phyloP scores from a whole-genome alignment of 2,797 vertebrate species.

The Morelia viridis region DNA sequence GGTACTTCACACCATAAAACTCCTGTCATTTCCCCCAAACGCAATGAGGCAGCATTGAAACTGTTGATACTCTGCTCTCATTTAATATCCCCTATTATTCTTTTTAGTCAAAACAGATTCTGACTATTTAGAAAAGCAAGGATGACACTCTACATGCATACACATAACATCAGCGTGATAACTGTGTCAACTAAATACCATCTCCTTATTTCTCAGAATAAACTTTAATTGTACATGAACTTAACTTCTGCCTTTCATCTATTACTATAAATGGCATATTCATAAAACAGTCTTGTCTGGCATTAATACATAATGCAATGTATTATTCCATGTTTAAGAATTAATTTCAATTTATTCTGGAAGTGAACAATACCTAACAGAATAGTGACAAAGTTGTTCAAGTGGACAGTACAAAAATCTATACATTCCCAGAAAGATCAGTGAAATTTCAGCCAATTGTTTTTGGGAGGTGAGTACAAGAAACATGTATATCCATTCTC shows the following conservation, averaged over 20 bases:
- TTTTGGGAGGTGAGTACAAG: background rate
- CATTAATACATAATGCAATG: background rate
- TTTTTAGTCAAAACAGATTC: background rate
- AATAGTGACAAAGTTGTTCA: background rate
- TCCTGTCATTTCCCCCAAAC: background rate
- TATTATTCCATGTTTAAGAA: background rate
- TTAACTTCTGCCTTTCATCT: background rate
- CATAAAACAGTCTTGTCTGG: background rate
- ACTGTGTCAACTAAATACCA: background rate
- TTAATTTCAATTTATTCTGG: background rate
- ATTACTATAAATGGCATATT: background rate
- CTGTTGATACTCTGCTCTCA: background rate
- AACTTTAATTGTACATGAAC: background rate
- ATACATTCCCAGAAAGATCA: background rate
- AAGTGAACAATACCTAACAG: background rate
- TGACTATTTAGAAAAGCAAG: background rate
- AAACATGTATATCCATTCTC: background rate
- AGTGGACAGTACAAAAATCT: background rate
- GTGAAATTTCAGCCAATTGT: background rate
- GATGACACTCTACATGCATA: background rate
- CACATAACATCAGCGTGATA: background rate
- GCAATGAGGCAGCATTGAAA: background rate
- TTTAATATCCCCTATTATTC: background rate
- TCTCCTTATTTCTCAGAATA: background rate
- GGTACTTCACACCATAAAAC: background rate